Percentiles rank a stretch among this genome's conserved stretches.
Conservation (phyloP, 2,113 vertebrate species). For the Numenius arquata region DNA sequence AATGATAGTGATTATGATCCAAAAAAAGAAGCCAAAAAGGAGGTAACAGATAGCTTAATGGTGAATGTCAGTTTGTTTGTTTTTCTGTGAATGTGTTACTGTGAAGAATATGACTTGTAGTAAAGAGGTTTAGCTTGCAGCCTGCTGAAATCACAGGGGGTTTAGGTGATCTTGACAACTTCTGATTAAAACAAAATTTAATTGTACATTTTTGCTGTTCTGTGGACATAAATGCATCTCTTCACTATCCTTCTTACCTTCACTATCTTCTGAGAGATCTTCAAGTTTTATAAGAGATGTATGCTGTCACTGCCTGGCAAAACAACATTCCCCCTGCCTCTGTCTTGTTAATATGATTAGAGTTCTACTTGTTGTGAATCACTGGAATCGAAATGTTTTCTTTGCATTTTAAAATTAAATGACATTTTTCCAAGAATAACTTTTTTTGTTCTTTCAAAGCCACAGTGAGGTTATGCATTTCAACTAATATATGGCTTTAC, state of each 20-base stretch:
- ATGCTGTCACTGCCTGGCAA: neutral
- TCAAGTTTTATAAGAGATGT: neutral
- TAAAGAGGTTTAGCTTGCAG: neutral
- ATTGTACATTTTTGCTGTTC: neutral
- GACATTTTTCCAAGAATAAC: neutral
- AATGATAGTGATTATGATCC: conserved; percentile 98
- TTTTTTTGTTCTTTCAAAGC: neutral
- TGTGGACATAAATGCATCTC: neutral
- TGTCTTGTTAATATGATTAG: neutral
- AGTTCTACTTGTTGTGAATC: neutral
- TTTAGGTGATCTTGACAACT: neutral
- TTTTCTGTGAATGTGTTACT: neutral
- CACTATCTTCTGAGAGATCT: neutral
- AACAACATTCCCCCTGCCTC: neutral
- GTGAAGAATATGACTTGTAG: neutral
- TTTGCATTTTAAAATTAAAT: neutral
- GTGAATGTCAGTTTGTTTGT: conserved; percentile 57
- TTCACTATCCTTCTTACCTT: too few relatives aligned
- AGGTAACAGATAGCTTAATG: conserved; percentile 78
- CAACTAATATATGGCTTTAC: neutral
- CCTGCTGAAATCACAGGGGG: neutral
- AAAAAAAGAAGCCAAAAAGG: conserved; percentile 95
- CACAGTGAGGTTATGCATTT: neutral
- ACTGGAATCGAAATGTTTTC: neutral
- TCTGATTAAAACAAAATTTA: neutral